Evolutionary conservation across 92 coral and sea anemone genomes (phyloP).

Genomic region (Anthopleura xanthogrammica): DNA sequence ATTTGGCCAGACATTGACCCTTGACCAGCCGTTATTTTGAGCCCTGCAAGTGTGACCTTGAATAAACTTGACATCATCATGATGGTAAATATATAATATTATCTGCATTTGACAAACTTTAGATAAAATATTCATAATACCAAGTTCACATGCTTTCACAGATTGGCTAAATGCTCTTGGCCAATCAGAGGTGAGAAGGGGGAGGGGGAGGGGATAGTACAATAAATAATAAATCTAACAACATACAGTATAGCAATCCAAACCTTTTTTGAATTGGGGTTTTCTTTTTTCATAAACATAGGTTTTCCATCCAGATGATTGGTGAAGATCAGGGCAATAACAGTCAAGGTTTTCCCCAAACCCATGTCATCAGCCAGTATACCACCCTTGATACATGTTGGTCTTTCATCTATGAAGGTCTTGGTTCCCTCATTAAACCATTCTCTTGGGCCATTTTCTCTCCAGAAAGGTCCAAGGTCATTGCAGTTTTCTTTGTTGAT

Average conservation of each 20-base stretch:
- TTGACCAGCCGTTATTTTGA: too few relatives aligned
- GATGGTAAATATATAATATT: too few relatives aligned
- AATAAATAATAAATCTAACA: too few relatives aligned
- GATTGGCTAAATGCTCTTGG: too few relatives aligned
- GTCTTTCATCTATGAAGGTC: conserved; percentile 54
- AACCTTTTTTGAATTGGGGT: conserved; percentile 14
- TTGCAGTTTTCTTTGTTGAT: conserved; percentile 64
- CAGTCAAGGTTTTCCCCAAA: conserved; percentile 73
- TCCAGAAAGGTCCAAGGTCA: conserved; percentile 84
- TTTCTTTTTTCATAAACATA: conserved; percentile 66
- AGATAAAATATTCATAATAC: too few relatives aligned
- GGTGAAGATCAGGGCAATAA: conserved; percentile 75
- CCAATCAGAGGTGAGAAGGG: too few relatives aligned
- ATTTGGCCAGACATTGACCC: too few relatives aligned
- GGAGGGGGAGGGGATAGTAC: too few relatives aligned
- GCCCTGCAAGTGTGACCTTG: too few relatives aligned
- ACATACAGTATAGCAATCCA: not conserved
- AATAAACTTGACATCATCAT: too few relatives aligned
- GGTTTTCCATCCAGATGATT: conserved; percentile 78
- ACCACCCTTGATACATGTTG: conserved; percentile 71
- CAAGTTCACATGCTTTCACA: too few relatives aligned
- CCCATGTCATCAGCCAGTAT: conserved; percentile 96
- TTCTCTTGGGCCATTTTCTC: conserved; percentile 25
- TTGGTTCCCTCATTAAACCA: conserved; percentile 82
- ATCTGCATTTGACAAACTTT: too few relatives aligned